Evolutionary conservation across 2,888 invertebrate species (phyloP).

Genomic region (Oegoconia quadripuncta): DNA sequence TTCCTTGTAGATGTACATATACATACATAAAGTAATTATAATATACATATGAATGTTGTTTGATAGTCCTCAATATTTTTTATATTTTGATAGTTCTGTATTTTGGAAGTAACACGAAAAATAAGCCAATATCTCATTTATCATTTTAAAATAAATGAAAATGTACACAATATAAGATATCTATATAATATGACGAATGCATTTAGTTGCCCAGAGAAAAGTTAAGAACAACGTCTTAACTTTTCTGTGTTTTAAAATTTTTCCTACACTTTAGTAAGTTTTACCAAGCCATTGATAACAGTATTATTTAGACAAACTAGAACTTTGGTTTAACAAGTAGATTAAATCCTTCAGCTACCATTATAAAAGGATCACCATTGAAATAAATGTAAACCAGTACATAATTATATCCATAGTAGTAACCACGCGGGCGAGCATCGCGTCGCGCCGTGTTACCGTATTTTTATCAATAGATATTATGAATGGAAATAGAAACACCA

Average conservation of each 20-base stretch:
- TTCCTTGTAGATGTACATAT: constrained; percentile 75
- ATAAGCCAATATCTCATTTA: constrained; percentile 76
- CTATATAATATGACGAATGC: constrained; percentile 59
- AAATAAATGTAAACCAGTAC: constrained; percentile 56
- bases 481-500: constrained; percentile 75
- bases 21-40: constrained; percentile 66
- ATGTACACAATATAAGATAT: constrained; percentile 62
- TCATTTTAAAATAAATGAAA: constrained; percentile 59
- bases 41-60: constrained; percentile 78
- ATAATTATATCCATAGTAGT: constrained; percentile 67
- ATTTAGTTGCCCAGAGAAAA: constrained; percentile 71
- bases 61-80: constrained; percentile 80
- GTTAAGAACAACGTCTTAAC: constrained; percentile 44
- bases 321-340: constrained; percentile 66
- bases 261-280: constrained; percentile 57
- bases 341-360: constrained; percentile 64
- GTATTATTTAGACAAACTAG: constrained; percentile 77
- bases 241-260: constrained; percentile 53
- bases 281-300: constrained; percentile 79
- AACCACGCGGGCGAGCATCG: constrained; percentile 46
- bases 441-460: constrained; percentile 49
- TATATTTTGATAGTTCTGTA: constrained; percentile 81
- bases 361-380: constrained; percentile 53
- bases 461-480: constrained; percentile 62
- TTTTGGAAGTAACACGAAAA: constrained; percentile 66